Evolutionary conservation across 2,113 vertebrate species (phyloP).

Genomic region (Ctenomys sociabilis): DNA sequence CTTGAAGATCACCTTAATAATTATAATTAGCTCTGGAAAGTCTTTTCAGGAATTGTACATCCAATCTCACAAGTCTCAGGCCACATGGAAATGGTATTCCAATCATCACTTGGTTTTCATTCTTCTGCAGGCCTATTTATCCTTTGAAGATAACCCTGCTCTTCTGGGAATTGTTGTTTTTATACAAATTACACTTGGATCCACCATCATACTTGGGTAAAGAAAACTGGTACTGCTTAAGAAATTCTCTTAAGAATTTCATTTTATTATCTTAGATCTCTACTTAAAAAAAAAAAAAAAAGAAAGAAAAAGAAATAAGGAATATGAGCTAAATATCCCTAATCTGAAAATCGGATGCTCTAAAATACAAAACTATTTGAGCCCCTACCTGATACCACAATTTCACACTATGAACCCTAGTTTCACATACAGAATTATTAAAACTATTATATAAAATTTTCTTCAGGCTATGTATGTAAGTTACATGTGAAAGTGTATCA

Average conservation of each 20-base stretch:
- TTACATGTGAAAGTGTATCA: neutral
- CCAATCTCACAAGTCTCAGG: neutral
- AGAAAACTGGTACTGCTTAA: neutral
- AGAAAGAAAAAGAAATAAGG: neutral
- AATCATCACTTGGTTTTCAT: neutral
- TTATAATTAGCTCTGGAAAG: neutral
- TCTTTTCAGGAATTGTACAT: neutral
- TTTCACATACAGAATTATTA: neutral
- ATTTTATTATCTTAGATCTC: constrained; percentile 21
- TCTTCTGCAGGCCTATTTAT: neutral
- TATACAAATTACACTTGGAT: neutral
- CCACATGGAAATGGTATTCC: neutral
- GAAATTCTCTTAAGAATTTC: neutral
- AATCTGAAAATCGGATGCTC: neutral
- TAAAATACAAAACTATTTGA: neutral
- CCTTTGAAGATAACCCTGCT: neutral
- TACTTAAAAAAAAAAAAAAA: constrained; percentile 2
- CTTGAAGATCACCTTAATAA: neutral
- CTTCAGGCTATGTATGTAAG: neutral
- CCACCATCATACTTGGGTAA: neutral
- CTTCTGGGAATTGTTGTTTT: neutral
- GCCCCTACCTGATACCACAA: neutral
- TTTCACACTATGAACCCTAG: neutral
- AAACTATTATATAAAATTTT: neutral
- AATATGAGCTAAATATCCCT: neutral